phyloP scores from a whole-genome alignment of 2,888 invertebrate species.

The Rhagophthalmus giganteus region DNA sequence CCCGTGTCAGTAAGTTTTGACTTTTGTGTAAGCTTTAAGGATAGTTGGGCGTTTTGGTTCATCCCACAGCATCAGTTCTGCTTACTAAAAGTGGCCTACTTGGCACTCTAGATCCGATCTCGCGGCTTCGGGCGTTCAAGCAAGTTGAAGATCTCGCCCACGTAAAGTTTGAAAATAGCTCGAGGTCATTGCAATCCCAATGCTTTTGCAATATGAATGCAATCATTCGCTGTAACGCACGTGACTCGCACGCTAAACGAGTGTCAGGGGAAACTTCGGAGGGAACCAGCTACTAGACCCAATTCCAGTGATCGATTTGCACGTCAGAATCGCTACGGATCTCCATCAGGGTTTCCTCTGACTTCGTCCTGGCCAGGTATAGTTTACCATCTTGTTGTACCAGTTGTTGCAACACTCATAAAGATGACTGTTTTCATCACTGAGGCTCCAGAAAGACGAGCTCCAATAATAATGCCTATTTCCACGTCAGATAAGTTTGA shows the following conservation, averaged over 20 bases:
- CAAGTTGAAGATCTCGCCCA: conserved; percentile 68
- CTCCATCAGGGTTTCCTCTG: conserved; percentile 72
- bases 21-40: too few relatives aligned
- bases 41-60: too few relatives aligned
- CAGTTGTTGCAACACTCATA: too few relatives aligned
- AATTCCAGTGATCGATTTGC: conserved; percentile 37
- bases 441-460: too few relatives aligned
- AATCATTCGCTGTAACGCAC: conserved; percentile 77
- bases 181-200: too few relatives aligned
- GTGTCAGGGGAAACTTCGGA: conserved; percentile 61
- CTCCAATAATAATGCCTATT: too few relatives aligned
- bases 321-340: conserved; percentile 74
- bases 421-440: too few relatives aligned
- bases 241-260: conserved; percentile 60
- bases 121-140: conserved; percentile 36
- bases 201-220: too few relatives aligned
- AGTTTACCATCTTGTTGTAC: conserved; percentile 77
- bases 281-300: conserved; percentile 74
- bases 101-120: conserved; percentile 59
- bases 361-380: conserved; percentile 72
- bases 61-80: conserved; percentile 81
- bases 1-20: too few relatives aligned
- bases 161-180: conserved; percentile 80
- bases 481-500: too few relatives aligned
- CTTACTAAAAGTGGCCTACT: conserved; percentile 77